These are phyloP conservation scores for Centroberyx gerrardi DNA, from an alignment of 2,797 vertebrate species.

Conservation along the genomic window DNA sequence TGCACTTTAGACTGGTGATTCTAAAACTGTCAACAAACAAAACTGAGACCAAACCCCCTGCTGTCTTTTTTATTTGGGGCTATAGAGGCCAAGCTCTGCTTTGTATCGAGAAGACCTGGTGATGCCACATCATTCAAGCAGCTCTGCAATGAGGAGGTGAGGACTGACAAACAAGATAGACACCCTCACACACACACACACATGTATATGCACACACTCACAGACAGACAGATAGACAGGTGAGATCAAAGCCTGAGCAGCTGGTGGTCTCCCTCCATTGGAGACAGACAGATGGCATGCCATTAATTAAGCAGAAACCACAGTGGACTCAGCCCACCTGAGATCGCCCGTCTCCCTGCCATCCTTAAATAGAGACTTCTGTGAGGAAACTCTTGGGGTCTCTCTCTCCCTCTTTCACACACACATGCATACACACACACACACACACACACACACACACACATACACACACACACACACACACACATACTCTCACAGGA, in stretches of 20 bases:
- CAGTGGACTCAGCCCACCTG: constrained; percentile 72
- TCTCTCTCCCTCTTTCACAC: background rate
- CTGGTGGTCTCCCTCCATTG: constrained; percentile 72
- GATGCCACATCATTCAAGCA: background rate
- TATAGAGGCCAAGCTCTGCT: too few species aligned
- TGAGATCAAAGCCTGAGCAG: constrained; percentile 83
- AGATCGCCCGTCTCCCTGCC: constrained; percentile 61
- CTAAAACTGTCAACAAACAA: background rate
- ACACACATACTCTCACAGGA: background rate
- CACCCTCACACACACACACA: background rate
- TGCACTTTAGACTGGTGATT: background rate
- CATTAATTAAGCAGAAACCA: constrained; percentile 84
- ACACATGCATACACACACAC: constrained; percentile 19
- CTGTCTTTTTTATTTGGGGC: too few species aligned
- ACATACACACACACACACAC: constrained; percentile 12
- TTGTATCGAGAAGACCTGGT: background rate
- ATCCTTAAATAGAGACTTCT: constrained; percentile 59
- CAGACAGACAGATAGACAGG: constrained; percentile 50
- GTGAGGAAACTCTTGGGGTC: constrained; percentile 29
- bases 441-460: constrained; percentile 3
- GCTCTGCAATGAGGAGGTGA: constrained; percentile 44
- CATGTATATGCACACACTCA: constrained; percentile 6
- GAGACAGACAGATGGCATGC: constrained; percentile 80
- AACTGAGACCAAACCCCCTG: background rate
- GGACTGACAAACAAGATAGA: constrained; percentile 34